Evolutionary conservation across 2,797 vertebrate genomes (phyloP), one percentile per base, ranked within the genome.

Genomic region (Acanthiza pusilla): DNA sequence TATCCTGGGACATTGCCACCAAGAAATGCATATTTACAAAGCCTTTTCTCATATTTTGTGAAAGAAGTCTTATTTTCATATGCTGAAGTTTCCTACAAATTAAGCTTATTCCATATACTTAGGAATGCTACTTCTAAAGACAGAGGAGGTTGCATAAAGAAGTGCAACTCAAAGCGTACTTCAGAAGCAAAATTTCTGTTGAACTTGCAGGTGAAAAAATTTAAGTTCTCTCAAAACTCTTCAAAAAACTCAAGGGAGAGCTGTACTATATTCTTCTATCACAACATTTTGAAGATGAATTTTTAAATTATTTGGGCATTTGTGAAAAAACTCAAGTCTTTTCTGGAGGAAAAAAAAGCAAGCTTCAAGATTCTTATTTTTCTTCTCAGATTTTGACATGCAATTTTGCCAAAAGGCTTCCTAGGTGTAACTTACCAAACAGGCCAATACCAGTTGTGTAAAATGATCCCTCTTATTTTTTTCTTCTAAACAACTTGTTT

Each of bases 391-490:
- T 71, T 83, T 25, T 47, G 10, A 61, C 32, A 54, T 30, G n/a
- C 3, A 19, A 26, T 85, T 93, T 58, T 67, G 63, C 15, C 30
- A 68, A 36, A 85, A 57, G 23, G 53, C 29, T 15, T 87, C 40
- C 10, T 8, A 63, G 19, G 3, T 26, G 3, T 26, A 83, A 97
- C 99, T 98, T 98, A 99, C 99, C 99, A 99, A 98, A 98, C 99
- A 99, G 6, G 99, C 98, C 97, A 99, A 98, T 62, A 99, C 99
- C 97, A 99, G 95, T 43, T 99, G 99, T 62, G 98, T 99, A 97
- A 99, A 99, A 98, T 99, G 98, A 96, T 99, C 99, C 95, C 99
- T 98, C 95, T 99, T 99, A 97, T 97, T 98, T 98, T 99, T 99
- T 97, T 99, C 99, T 98, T 99, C 99, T 98, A 99, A 98, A 89